phyloP scores from a whole-genome alignment of 2,888 invertebrate species.

The Bhutanitis thaidina region DNA sequence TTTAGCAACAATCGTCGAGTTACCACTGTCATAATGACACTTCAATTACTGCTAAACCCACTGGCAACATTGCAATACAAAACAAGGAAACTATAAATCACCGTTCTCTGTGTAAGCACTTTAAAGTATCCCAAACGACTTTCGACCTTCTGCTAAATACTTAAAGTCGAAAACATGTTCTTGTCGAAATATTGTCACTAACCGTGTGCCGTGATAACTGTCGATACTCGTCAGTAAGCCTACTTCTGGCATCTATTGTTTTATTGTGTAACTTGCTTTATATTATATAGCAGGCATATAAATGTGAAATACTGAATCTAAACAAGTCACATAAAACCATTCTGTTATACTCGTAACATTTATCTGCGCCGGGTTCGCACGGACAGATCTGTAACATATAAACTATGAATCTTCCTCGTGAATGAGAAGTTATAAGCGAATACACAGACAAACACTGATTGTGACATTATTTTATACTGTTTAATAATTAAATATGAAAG shows the following conservation, averaged over 20 bases:
- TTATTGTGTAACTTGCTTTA: constrained; percentile 7
- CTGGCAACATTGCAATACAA: not conserved
- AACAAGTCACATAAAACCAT: not conserved
- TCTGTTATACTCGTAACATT: not conserved
- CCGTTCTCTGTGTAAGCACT: not conserved
- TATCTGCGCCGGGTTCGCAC: not conserved
- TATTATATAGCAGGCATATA: not conserved
- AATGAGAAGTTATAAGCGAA: no score
- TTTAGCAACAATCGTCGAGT: not conserved
- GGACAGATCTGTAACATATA: no score
- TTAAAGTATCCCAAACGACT: not conserved
- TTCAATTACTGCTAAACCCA: constrained; percentile 3
- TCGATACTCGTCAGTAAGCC: constrained; percentile 5
- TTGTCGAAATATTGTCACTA: not conserved
- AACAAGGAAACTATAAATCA: constrained; percentile 4
- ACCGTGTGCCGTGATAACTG: not conserved
- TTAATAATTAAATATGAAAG: no score
- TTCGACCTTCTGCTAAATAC: not conserved
- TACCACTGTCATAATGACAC: not conserved
- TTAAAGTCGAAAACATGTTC: not conserved
- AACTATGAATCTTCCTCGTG: no score
- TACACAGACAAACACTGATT: no score
- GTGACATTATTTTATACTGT: no score
- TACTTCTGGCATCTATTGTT: constrained; percentile 7
- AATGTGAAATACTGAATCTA: not conserved